These are phyloP conservation scores for Datnioides undecimradiatus DNA, from an alignment of 2,113 vertebrate species.

Conservation along the genomic window DNA sequence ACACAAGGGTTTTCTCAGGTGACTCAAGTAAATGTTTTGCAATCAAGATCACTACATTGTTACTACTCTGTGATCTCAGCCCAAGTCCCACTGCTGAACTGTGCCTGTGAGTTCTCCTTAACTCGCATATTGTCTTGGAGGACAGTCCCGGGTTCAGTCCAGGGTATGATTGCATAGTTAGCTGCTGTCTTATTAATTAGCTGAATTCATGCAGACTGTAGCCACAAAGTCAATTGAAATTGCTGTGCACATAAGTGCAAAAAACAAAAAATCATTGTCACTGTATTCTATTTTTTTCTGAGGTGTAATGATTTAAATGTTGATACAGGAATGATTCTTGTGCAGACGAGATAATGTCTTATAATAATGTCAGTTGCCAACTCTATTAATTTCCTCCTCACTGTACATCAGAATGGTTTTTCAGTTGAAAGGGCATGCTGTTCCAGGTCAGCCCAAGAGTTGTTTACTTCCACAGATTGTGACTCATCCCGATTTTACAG, in stretches of 20 bases:
- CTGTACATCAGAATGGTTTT: conserved; percentile 27
- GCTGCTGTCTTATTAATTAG: neutral
- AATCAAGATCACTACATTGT: neutral
- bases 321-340: neutral
- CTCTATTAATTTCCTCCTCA: conserved; percentile 32
- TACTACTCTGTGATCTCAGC: neutral
- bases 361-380: conserved; percentile 35
- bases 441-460: conserved; percentile 31
- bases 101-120: neutral
- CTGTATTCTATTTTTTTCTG: neutral
- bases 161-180: neutral
- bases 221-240: neutral
- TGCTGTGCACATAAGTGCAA: neutral
- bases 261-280: neutral
- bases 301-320: conserved; percentile 33
- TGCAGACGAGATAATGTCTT: conserved; percentile 37
- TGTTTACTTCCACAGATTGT: conserved; percentile 60
- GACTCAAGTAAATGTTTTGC: neutral
- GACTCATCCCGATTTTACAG: conserved; percentile 60
- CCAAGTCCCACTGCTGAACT: neutral
- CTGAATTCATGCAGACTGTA: neutral
- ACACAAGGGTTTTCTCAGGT: neutral
- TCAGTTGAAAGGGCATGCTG: conserved; percentile 27
- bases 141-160: neutral
- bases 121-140: neutral